Evolutionary conservation across 2,797 vertebrate species (phyloP).

Genomic region (Enteromius argenteus): DNA sequence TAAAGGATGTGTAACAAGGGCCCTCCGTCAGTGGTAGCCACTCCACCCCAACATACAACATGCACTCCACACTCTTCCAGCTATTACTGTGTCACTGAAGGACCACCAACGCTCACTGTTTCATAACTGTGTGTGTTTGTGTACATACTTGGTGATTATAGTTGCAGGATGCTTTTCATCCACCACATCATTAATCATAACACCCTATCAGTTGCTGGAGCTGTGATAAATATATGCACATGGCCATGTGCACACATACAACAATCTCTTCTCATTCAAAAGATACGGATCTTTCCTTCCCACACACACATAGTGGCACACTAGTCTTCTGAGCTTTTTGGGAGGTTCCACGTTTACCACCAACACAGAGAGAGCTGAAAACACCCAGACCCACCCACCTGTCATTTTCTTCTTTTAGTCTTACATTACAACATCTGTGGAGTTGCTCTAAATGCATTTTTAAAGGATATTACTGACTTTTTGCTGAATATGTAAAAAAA

Average conservation of each 20-base stretch:
- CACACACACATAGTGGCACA: background rate
- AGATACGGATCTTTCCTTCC: slow-evolving; percentile 4
- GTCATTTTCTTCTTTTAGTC: slow-evolving; percentile 58
- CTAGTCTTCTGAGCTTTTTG: slow-evolving; percentile 44
- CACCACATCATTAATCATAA: slow-evolving; percentile 65
- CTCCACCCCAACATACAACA: slow-evolving; percentile 36
- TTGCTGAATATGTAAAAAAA: background rate
- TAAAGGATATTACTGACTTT: background rate
- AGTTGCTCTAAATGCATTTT: slow-evolving; percentile 7
- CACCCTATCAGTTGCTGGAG: slow-evolving; percentile 68
- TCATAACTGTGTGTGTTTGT: slow-evolving; percentile 45
- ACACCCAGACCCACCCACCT: slow-evolving; percentile 28
- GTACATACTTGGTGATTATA: slow-evolving; percentile 42
- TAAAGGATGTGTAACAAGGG: slow-evolving; percentile 75
- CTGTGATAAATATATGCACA: slow-evolving; percentile 68
- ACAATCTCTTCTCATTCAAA: slow-evolving; percentile 8
- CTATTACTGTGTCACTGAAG: slow-evolving; percentile 52
- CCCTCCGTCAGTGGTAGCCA: slow-evolving; percentile 65
- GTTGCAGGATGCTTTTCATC: slow-evolving; percentile 59
- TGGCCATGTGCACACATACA: slow-evolving; percentile 37
- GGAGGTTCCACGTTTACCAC: slow-evolving; percentile 35
- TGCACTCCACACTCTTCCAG: slow-evolving; percentile 42
- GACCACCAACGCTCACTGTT: slow-evolving; percentile 63
- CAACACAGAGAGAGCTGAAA: slow-evolving; percentile 38
- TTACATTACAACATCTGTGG: slow-evolving; percentile 37